These are phyloP conservation scores for Drosophila fuyamai DNA, from an alignment of 1,140 invertebrate genomes.

Conservation along the genomic window DNA sequence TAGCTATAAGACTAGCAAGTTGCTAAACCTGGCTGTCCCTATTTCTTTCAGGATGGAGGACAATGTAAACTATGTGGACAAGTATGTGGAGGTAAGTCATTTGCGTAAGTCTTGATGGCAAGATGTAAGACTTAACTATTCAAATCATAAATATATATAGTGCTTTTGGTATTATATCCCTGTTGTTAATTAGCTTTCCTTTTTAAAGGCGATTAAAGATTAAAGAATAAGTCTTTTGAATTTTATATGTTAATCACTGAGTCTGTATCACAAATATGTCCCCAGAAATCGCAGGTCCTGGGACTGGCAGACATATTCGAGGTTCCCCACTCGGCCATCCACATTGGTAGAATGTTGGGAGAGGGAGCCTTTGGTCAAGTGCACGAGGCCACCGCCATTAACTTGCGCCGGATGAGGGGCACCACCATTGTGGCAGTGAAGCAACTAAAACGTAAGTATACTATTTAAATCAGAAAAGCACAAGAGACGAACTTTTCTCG, in stretches of 20 bases:
- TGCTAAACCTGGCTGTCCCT: background rate
- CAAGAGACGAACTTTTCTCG: background rate
- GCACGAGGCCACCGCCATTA: conserved; percentile 86
- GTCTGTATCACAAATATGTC: no score
- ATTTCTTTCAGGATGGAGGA: conserved; percentile 68
- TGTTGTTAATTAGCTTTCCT: background rate
- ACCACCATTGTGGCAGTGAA: conserved; percentile 89
- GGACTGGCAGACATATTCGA: conserved; percentile 77
- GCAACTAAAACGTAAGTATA: conserved; percentile 87
- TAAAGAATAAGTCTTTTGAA: no score
- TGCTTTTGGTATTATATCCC: no score
- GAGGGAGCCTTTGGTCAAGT: conserved; percentile 91
- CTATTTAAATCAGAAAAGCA: background rate
- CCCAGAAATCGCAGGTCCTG: conserved; percentile 68
- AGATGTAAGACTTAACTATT: no score
- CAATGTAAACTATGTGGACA: conserved; percentile 79
- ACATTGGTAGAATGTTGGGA: conserved; percentile 87
- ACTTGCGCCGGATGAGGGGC: conserved; percentile 85
- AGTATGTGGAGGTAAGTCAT: conserved; percentile 70
- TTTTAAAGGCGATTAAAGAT: no score
- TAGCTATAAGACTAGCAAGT: background rate
- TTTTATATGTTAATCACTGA: no score
- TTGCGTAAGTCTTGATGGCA: no score
- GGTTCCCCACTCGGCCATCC: conserved; percentile 65
- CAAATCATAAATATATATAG: no score